Base-by-base conservation (phyloP, 2,888 invertebrate species). In the Heliconius sara region DNA sequence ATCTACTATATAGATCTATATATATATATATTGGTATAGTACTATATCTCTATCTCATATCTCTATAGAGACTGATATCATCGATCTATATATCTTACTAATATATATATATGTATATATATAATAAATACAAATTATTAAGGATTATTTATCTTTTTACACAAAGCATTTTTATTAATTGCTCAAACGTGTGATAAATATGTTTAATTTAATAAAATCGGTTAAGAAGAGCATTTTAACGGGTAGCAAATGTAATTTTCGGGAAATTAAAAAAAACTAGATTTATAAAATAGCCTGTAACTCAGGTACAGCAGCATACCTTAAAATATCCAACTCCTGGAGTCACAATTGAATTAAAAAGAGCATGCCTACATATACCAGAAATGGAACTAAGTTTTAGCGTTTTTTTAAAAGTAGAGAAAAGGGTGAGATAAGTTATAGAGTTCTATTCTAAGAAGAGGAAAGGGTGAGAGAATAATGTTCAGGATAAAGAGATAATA, bases 381-480 rank as follows among this genome's bases (percentile, higher is more conserved):
- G 60, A 70, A 68, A 43, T 27, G 71, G 80, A 82, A 83, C 80
- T 82, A 79, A 84, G 80, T 82, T 80, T 77, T 80, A 63, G 79
- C 77, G 78, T 80, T 76, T 79, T 83, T 79, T 75, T 81, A 27
- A 27, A 27, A 27, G 27, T 2, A 27, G 27, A 80, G 80, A 75
- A 82, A 84, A 84, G 84, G 83, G 83, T 83, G 83, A 82, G 81
- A 81, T 27, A 27, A 27, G 27, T 27, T 27, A 27, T 27, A 27
- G 27, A 27, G 27, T 27, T 27, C 27, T 27, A 27, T 27, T 27
- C 76, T 68, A 75, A 78, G 74, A 70, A 80, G 78, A 80, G 80
- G 76, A 82, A 84, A 84, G 84, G 83, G 83, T 83, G 83, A 82
- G 81, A 81, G 79, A 84, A 84, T 84, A 85, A 84, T 80, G 82